Conservation (phyloP, 2,888 invertebrate species). For the Masnerella sp. region DNA sequence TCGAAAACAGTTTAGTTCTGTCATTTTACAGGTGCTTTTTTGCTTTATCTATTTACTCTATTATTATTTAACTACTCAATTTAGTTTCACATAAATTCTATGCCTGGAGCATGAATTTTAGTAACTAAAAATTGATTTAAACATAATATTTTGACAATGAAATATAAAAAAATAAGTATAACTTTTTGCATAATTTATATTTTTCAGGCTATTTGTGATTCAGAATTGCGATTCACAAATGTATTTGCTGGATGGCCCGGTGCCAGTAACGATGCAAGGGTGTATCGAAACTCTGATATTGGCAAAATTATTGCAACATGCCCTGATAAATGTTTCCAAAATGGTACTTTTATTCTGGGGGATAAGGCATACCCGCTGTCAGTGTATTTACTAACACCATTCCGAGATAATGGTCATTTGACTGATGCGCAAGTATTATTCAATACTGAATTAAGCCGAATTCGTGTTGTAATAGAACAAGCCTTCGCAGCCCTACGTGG, state of each 20-base stretch:
- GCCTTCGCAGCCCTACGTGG: neutral
- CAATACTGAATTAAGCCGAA: constrained; percentile 4
- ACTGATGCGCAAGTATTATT: constrained; percentile 2
- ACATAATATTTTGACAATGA: too few species aligned
- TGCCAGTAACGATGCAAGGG: constrained; percentile 12
- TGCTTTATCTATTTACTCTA: too few species aligned
- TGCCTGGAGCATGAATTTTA: too few species aligned
- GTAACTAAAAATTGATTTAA: too few species aligned
- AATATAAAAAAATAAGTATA: too few species aligned
- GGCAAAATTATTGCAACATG: constrained; percentile 2
- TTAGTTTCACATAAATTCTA: too few species aligned
- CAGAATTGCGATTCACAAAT: constrained; percentile 6
- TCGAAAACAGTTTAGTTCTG: constrained; percentile 31
- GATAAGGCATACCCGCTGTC: constrained; percentile 27
- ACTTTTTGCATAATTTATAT: too few species aligned
- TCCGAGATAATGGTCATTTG: constrained; percentile 26
- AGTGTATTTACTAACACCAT: constrained; percentile 17
- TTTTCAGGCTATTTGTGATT: constrained; percentile 17
- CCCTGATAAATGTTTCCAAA: constrained; percentile 1
- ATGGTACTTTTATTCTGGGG: constrained; percentile 3
- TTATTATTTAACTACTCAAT: too few species aligned
- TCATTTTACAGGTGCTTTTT: constrained; percentile 27
- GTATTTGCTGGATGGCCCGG: constrained; percentile 36
- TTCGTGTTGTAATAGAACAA: constrained; percentile 13
- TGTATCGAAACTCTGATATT: constrained; percentile 1